Conservation (phyloP, 92 coral and sea anemone genomes). For the Epizoanthus scotinus region DNA sequence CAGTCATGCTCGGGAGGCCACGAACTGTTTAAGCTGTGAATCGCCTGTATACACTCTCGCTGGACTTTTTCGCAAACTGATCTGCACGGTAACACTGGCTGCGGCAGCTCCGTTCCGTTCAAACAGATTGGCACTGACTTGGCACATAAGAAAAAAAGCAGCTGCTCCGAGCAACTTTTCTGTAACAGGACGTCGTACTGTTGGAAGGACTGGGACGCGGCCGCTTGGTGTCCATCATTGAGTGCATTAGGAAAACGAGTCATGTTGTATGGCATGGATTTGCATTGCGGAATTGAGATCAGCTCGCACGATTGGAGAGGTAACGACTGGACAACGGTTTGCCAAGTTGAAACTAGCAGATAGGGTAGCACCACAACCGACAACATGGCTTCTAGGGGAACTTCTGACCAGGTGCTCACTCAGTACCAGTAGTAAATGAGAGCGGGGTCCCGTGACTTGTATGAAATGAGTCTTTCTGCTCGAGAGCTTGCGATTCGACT, state of each 20-base stretch:
- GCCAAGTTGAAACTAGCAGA: not conserved
- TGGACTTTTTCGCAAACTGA: slow-evolving; percentile 68
- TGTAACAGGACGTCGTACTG: slow-evolving; percentile 51
- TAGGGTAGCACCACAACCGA: not conserved
- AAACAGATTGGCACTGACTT: slow-evolving; percentile 78
- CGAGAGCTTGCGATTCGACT: not conserved
- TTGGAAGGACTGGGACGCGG: slow-evolving; percentile 45
- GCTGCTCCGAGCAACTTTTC: slow-evolving; percentile 67
- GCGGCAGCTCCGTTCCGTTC: slow-evolving; percentile 33
- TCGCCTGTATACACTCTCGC: slow-evolving; percentile 67
- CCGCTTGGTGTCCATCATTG: slow-evolving; percentile 51
- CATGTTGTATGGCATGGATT: slow-evolving; percentile 72
- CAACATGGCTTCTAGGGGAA: not conserved
- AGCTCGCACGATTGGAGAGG: slow-evolving; percentile 56
- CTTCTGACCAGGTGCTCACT: not conserved
- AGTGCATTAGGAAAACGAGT: slow-evolving; percentile 79
- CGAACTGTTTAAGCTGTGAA: slow-evolving; percentile 33
- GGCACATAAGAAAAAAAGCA: slow-evolving; percentile 81
- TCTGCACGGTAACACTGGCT: slow-evolving; percentile 82
- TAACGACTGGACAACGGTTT: not conserved
- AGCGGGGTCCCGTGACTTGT: slow-evolving; percentile 5
- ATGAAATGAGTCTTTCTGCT: slow-evolving; percentile 5
- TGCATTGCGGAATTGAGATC: slow-evolving; percentile 68
- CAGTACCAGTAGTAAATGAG: not conserved
- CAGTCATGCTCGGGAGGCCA: slow-evolving; percentile 75